Base-by-base conservation (phyloP, 2,888 invertebrate genomes). In the Iselma pallidipennis region DNA sequence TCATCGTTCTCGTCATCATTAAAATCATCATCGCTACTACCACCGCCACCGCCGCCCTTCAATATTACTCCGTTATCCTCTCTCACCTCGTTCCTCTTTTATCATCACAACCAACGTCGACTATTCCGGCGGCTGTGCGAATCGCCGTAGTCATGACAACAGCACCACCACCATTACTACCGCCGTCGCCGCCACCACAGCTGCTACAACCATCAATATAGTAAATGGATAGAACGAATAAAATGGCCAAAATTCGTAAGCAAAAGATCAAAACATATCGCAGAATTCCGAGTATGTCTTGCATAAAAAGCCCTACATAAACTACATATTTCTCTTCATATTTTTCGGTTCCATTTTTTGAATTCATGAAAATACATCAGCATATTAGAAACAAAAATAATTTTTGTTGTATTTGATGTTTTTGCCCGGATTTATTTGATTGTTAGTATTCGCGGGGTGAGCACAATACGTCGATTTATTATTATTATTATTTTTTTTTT, bases 341-440 rank as follows among this genome's bases (percentile, higher is more conserved):
- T 5, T 53, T 53, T 31, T 16, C 6, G 9, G 2, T 12, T 19
- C 10, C 21, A 10, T 50, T 29, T 64, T 49, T 57, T n/a, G n/a
- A n/a, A n/a, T n/a, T n/a, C n/a, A n/a, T n/a, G n/a, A n/a, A n/a
- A n/a, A n/a, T n/a, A n/a, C n/a, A n/a, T n/a, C n/a, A n/a, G 7
- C 5, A 28, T 28, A 28, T 28, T 28, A 6, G 1, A 28, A 28
- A 28, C 28, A 28, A 6, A 28, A 28, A 28, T 7, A 9, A 53
- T 58, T 59, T 55, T 52, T 66, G 65, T 57, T 69, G 68, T 68
- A 69, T 66, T 64, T 58, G 59, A 59, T 58, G 58, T 66, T 68
- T n/a, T n/a, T n/a, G n/a, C n/a, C n/a, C n/a, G n/a, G n/a, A 58
- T 71, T 53, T 50, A 59, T 59, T 53, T 28, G n/a, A n/a, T n/a